These are phyloP conservation scores for Nerophis ophidion DNA, from an alignment of 2,113 vertebrate species.

Conservation along the genomic window DNA sequence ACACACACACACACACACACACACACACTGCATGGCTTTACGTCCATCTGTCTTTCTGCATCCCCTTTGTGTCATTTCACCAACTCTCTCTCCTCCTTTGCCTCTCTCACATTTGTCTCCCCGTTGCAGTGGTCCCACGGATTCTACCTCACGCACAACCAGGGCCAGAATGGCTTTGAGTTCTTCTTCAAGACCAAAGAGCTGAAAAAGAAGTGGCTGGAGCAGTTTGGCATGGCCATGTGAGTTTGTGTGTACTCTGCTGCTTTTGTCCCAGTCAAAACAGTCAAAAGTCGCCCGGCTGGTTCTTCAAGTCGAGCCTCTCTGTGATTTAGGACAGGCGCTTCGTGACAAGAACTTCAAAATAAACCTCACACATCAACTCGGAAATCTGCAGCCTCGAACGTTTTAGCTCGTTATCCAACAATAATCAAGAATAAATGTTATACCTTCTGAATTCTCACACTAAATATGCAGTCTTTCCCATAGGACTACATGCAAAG, in stretches of 20 bases:
- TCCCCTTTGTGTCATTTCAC: constrained; percentile 21
- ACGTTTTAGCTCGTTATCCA: neutral
- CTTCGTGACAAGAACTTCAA: neutral
- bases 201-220: constrained; percentile 98
- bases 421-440: neutral
- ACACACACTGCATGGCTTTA: constrained; percentile 42
- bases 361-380: neutral
- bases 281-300: constrained; percentile 17
- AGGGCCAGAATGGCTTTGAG: constrained; percentile 93
- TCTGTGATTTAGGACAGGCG: constrained; percentile 16
- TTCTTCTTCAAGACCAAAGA: constrained; percentile 99
- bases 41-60: constrained; percentile 56
- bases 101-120: constrained; percentile 11
- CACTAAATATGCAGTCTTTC: too few species aligned
- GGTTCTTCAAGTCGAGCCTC: constrained; percentile 43
- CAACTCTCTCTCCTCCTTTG: neutral
- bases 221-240: constrained; percentile 98
- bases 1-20: neutral
- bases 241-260: constrained; percentile 72
- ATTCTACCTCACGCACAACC: constrained; percentile 97
- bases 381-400: neutral
- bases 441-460: too few species aligned
- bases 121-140: constrained; percentile 90
- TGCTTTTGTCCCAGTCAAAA: constrained; percentile 11
- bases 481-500: too few species aligned